Conservation (phyloP, 2,888 invertebrate species). For the Laothoe populi region DNA sequence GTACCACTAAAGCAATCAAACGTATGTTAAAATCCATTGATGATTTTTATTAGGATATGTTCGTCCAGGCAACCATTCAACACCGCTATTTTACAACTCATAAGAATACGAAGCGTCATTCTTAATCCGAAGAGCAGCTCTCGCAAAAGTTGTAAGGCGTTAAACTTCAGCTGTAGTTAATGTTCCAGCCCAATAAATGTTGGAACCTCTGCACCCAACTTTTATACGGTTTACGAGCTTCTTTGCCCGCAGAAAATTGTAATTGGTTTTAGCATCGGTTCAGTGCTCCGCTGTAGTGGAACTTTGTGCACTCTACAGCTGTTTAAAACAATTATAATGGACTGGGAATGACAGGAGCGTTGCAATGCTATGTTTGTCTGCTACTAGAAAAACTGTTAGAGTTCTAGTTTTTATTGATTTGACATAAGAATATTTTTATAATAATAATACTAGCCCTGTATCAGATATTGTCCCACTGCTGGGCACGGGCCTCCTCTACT, state of each 20-base stretch:
- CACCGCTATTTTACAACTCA: background rate
- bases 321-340: constrained; percentile 14
- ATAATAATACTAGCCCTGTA: too few species aligned
- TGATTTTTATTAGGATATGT: too few species aligned
- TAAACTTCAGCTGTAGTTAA: constrained; percentile 5
- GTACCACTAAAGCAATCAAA: too few species aligned
- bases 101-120: background rate
- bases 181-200: background rate
- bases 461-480: too few species aligned
- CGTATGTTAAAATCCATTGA: background rate
- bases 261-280: constrained; percentile 14
- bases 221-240: constrained; percentile 7
- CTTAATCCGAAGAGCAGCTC: background rate
- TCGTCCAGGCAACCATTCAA: too few species aligned
- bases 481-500: too few species aligned
- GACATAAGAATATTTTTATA: background rate
- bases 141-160: background rate
- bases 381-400: background rate
- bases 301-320: constrained; percentile 2
- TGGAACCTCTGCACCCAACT: constrained; percentile 1
- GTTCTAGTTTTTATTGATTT: background rate
- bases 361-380: background rate
- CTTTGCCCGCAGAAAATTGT: background rate
- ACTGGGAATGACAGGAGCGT: background rate
- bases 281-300: background rate